phyloP scores from a whole-genome alignment of 2,797 vertebrate species.

The Zalophus californianus region DNA sequence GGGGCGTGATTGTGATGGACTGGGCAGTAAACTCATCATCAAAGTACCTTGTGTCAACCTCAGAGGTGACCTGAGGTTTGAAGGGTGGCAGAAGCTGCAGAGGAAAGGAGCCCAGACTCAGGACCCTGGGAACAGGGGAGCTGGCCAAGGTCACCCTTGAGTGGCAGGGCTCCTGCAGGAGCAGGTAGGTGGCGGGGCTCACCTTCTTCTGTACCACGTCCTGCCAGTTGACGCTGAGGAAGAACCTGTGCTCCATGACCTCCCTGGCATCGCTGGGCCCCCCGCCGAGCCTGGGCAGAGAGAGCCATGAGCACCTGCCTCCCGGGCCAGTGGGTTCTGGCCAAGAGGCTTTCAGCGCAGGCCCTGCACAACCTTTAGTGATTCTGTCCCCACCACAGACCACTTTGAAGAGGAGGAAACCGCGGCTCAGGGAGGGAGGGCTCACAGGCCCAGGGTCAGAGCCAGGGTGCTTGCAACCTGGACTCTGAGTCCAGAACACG shows the following conservation, averaged over 20 bases:
- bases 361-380: neutral
- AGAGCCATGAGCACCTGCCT: neutral
- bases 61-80: slow-evolving; percentile 97
- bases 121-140: neutral
- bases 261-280: slow-evolving; percentile 95
- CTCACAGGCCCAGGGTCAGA: neutral
- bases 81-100: slow-evolving; percentile 94
- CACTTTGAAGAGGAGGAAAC: neutral
- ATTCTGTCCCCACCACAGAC: neutral
- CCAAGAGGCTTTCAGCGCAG: neutral
- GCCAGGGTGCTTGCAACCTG: neutral
- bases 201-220: slow-evolving; percentile 96
- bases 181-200: neutral
- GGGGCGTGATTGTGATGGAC: slow-evolving; percentile 96
- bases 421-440: neutral
- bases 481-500: neutral
- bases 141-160: neutral
- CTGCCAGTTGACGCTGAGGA: slow-evolving; percentile 94
- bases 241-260: slow-evolving; percentile 97
- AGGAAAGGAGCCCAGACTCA: slow-evolving; percentile 23
- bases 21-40: slow-evolving; percentile 98
- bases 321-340: neutral
- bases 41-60: slow-evolving; percentile 96
- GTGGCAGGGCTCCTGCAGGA: accelerated
- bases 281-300: slow-evolving; percentile 92